Evolutionary conservation across 2,113 vertebrate genomes (phyloP).

Genomic region (Octodon degus): DNA sequence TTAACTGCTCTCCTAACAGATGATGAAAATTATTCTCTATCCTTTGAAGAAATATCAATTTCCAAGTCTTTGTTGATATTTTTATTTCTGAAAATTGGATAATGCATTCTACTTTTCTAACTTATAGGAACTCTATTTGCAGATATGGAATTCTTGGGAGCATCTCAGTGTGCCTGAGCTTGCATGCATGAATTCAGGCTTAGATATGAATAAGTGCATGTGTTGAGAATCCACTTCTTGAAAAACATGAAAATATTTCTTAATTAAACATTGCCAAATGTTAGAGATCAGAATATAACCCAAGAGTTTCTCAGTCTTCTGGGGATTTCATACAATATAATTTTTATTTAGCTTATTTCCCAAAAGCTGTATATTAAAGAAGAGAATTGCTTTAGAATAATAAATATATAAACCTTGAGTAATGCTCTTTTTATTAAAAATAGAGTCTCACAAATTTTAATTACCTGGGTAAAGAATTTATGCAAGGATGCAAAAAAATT

Average conservation of each 20-base stretch:
- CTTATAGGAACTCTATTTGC: background rate
- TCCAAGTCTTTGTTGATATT: background rate
- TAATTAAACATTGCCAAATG: constrained; percentile 48
- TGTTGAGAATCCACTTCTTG: constrained; percentile 19
- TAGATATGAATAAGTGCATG: rapidly evolving
- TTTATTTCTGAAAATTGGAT: background rate
- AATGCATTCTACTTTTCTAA: background rate
- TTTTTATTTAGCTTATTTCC: constrained; percentile 63
- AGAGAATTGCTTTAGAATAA: background rate
- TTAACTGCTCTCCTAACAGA: background rate
- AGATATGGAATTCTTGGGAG: background rate
- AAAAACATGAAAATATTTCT: background rate
- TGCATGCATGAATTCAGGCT: rapidly evolving
- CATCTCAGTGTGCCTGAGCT: background rate
- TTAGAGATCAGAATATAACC: constrained; percentile 8
- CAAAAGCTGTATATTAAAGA: constrained; percentile 46
- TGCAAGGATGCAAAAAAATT: background rate
- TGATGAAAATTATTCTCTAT: background rate
- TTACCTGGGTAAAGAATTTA: background rate
- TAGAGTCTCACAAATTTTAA: constrained; percentile 14
- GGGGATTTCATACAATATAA: background rate
- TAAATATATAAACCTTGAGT: constrained; percentile 55
- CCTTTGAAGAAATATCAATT: background rate
- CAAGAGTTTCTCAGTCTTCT: constrained; percentile 37
- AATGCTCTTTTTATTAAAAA: constrained; percentile 67